These are phyloP conservation scores for Glaucopsyche alexis DNA, from an alignment of 2,888 invertebrate species.

Conservation along the genomic window DNA sequence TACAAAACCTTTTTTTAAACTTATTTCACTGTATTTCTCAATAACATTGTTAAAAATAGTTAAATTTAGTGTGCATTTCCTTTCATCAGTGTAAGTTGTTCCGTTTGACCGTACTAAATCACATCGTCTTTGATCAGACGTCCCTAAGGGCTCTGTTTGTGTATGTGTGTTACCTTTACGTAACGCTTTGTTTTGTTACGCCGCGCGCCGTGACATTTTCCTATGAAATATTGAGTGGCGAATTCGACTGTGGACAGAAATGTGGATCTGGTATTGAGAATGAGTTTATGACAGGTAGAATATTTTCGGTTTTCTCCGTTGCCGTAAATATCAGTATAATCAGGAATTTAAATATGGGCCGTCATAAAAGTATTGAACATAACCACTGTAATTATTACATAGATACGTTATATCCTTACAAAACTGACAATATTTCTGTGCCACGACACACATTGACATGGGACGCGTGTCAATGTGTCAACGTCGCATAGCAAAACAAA, in stretches of 20 bases:
- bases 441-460: no score
- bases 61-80: slow-evolving; percentile 42
- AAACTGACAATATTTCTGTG: no score
- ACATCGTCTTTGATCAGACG: slow-evolving; percentile 47
- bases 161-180: background rate
- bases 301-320: no score
- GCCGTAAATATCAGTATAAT: no score
- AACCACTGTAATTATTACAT: no score
- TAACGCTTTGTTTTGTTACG: slow-evolving; percentile 17
- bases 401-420: no score
- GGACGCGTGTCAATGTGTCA: no score
- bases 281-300: no score
- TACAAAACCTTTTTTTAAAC: no score
- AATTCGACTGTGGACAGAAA: background rate
- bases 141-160: slow-evolving; percentile 37
- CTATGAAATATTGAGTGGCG: slow-evolving; percentile 1
- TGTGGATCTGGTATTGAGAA: background rate
- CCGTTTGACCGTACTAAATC: slow-evolving; percentile 55
- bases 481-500: no score
- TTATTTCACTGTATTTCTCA: background rate
- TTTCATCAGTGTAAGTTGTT: slow-evolving; percentile 47
- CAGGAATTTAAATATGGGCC: no score
- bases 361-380: no score
- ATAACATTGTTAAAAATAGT: background rate
- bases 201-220: slow-evolving; percentile 1